Percentiles rank a stretch among this genome's conserved stretches.
Evolutionary conservation across 2,113 vertebrate genomes (phyloP).

Genomic region (Neomonachus schauinslandi): DNA sequence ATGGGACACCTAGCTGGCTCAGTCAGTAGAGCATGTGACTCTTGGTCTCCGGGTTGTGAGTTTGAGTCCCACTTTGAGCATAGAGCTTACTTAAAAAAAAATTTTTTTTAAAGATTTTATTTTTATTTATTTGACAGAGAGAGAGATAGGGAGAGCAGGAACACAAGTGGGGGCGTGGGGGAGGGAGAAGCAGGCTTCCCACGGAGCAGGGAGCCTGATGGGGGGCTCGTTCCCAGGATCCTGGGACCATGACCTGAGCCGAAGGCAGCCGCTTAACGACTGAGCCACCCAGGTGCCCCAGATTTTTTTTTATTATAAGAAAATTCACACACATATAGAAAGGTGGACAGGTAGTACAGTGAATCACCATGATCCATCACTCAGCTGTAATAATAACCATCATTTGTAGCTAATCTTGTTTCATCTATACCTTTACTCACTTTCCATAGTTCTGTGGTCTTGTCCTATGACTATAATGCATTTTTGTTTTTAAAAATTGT

Average conservation of each 20-base stretch:
- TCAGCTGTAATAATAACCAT: neutral
- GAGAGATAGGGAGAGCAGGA: too few relatives aligned
- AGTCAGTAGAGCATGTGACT: neutral
- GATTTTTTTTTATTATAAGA: neutral
- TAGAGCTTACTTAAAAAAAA: neutral
- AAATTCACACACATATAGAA: neutral
- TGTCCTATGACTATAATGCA: neutral
- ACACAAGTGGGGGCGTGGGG: too few relatives aligned
- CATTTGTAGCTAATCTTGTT: neutral
- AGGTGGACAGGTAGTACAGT: neutral
- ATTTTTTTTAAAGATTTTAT: too few relatives aligned
- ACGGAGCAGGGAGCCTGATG: too few relatives aligned
- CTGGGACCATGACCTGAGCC: too few relatives aligned
- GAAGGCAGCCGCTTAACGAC: too few relatives aligned
- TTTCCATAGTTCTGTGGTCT: neutral
- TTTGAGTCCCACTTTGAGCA: neutral
- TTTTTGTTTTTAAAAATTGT: conserved; percentile 14
- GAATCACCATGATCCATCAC: neutral
- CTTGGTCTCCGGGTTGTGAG: neutral
- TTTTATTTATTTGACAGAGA: too few relatives aligned
- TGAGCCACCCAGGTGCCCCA: too few relatives aligned
- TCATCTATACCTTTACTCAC: neutral
- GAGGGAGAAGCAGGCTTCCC: too few relatives aligned
- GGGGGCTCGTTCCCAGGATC: too few relatives aligned
- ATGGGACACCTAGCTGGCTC: neutral